Conservation (phyloP, 2,113 vertebrate species). For the Labeo rohita region DNA sequence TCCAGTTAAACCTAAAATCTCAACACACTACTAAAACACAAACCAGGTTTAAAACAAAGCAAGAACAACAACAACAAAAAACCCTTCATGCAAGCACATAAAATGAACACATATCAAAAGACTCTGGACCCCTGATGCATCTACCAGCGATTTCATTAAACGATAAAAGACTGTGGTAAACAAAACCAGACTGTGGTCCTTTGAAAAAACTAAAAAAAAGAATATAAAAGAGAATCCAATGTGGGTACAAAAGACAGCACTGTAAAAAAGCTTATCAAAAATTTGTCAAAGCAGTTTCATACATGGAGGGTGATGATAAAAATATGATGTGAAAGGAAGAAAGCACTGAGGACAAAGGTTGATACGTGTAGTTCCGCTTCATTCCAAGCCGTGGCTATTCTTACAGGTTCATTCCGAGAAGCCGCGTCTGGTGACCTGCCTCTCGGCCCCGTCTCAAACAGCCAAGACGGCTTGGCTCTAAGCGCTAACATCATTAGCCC, state of each 20-base stretch:
- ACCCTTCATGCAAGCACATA: neutral
- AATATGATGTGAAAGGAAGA: slow-evolving; percentile 43
- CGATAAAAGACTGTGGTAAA: neutral
- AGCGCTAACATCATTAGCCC: slow-evolving; percentile 54
- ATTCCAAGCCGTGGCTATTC: slow-evolving; percentile 43
- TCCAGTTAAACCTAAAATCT: slow-evolving; percentile 11
- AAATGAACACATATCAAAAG: neutral
- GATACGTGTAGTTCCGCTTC: slow-evolving; percentile 33
- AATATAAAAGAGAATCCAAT: neutral
- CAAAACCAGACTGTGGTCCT: slow-evolving; percentile 17
- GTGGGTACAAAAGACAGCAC: slow-evolving; percentile 12
- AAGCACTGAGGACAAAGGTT: slow-evolving; percentile 34
- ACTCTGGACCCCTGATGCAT: neutral
- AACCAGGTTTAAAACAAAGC: neutral
- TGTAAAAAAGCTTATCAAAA: slow-evolving; percentile 29
- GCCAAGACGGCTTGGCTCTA: slow-evolving; percentile 23
- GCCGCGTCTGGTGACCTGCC: slow-evolving; percentile 34
- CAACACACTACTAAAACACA: neutral
- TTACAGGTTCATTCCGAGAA: slow-evolving; percentile 38
- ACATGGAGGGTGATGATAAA: slow-evolving; percentile 33
- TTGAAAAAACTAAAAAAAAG: neutral
- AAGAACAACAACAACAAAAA: neutral
- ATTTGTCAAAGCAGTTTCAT: slow-evolving; percentile 27
- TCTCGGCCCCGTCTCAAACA: slow-evolving; percentile 32
- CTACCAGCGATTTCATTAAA: neutral